phyloP scores from a whole-genome alignment of 2,797 vertebrate genomes.

The Hippocampus kuda region DNA sequence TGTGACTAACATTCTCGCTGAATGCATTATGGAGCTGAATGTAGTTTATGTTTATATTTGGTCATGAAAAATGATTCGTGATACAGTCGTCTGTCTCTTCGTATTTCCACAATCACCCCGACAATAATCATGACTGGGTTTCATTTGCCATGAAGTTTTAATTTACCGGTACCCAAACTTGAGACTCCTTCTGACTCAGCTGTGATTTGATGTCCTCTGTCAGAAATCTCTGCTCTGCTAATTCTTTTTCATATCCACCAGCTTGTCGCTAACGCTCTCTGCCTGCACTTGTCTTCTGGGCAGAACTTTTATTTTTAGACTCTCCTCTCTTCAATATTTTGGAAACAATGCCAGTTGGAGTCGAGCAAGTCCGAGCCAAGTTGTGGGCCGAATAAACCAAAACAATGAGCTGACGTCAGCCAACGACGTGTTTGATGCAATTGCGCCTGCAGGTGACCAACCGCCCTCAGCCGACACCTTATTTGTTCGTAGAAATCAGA shows the following conservation, averaged over 20 bases:
- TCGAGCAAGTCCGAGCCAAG: not conserved
- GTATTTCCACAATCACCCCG: not conserved
- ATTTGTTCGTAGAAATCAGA: not conserved
- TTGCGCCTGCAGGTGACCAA: not conserved
- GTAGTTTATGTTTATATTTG: too few relatives aligned
- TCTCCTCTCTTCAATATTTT: not conserved
- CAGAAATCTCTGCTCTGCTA: not conserved
- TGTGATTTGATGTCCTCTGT: not conserved
- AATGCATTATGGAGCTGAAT: too few relatives aligned
- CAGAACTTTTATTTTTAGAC: not conserved
- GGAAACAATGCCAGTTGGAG: not conserved
- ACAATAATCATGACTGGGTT: not conserved
- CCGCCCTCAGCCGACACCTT: not conserved
- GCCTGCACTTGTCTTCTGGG: not conserved
- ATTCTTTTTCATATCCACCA: not conserved
- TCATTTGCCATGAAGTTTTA: too few relatives aligned
- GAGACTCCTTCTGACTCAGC: not conserved
- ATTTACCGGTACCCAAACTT: too few relatives aligned
- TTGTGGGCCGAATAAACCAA: not conserved
- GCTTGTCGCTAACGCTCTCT: not conserved
- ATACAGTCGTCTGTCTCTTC: not conserved
- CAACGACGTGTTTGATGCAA: not conserved
- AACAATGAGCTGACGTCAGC: not conserved
- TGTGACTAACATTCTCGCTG: too few relatives aligned
- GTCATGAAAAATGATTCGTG: not conserved